Evolutionary conservation across 2,888 invertebrate species (phyloP).

Genomic region (Meandrusa payeni): DNA sequence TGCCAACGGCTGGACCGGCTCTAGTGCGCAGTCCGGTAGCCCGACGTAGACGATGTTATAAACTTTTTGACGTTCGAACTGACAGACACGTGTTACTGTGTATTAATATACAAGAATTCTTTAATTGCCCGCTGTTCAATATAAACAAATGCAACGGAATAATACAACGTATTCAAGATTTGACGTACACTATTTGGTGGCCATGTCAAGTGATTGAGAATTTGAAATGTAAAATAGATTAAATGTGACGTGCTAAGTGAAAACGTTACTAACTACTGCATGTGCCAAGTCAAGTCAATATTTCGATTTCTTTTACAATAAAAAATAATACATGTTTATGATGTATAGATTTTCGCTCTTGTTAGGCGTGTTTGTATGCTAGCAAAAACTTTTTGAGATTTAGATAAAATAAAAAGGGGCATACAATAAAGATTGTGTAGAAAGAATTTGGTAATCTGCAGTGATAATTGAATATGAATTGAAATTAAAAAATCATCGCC

Average conservation of each 20-base stretch:
- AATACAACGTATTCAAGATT: background rate
- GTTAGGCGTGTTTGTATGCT: no score
- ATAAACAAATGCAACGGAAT: background rate
- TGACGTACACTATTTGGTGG: background rate
- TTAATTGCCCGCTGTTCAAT: slow-evolving; percentile 9
- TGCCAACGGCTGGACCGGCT: slow-evolving; percentile 49
- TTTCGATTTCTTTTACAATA: background rate
- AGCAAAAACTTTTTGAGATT: no score
- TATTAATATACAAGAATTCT: background rate
- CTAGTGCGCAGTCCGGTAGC: slow-evolving; percentile 34
- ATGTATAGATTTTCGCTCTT: no score
- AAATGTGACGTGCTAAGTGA: slow-evolving; percentile 5
- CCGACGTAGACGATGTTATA: slow-evolving; percentile 25
- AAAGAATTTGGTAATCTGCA: no score
- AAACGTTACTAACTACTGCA: slow-evolving; percentile 1
- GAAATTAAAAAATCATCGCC: no score
- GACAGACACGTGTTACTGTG: slow-evolving; percentile 12
- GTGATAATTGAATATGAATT: no score
- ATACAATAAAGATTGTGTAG: no score
- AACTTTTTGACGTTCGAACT: slow-evolving; percentile 23
- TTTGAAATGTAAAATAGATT: slow-evolving; percentile 12
- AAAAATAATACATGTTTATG: no score
- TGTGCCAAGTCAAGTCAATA: background rate
- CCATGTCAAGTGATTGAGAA: background rate
- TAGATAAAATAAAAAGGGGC: no score